Evolutionary conservation across 2,888 invertebrate species (phyloP).

Genomic region (Drosophila austrosaltans): DNA sequence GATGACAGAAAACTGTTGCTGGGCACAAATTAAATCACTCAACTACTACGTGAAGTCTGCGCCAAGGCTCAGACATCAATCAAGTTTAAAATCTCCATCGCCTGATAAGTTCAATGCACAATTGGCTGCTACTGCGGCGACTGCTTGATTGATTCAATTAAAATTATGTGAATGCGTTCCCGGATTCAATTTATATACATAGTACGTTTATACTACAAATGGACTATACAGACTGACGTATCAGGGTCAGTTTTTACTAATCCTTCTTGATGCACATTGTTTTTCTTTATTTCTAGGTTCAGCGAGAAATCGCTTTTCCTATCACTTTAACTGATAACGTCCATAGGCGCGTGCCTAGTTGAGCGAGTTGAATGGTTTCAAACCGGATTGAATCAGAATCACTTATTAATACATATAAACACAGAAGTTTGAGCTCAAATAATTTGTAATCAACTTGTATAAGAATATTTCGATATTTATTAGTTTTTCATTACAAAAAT

Average conservation of each 20-base stretch:
- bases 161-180: constrained; percentile 57
- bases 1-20: constrained; percentile 43
- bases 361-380: constrained; percentile 12
- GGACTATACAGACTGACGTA: constrained; percentile 12
- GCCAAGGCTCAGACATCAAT: constrained; percentile 63
- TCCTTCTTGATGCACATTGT: background rate
- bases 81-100: constrained; percentile 50
- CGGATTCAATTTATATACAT: constrained; percentile 55
- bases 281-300: background rate
- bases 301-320: background rate
- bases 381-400: constrained; percentile 33
- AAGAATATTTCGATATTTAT: constrained; percentile 46
- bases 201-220: background rate
- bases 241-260: constrained; percentile 5
- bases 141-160: constrained; percentile 69
- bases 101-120: constrained; percentile 60
- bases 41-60: constrained; percentile 44
- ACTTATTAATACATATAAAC: background rate
- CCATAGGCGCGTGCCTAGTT: constrained; percentile 43
- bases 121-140: constrained; percentile 23
- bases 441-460: constrained; percentile 42
- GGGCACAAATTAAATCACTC: constrained; percentile 49
- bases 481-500: constrained; percentile 34
- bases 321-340: background rate
- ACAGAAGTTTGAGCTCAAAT: background rate